Conservation (phyloP, 2,888 invertebrate genomes). For the Tortrix viridana region DNA sequence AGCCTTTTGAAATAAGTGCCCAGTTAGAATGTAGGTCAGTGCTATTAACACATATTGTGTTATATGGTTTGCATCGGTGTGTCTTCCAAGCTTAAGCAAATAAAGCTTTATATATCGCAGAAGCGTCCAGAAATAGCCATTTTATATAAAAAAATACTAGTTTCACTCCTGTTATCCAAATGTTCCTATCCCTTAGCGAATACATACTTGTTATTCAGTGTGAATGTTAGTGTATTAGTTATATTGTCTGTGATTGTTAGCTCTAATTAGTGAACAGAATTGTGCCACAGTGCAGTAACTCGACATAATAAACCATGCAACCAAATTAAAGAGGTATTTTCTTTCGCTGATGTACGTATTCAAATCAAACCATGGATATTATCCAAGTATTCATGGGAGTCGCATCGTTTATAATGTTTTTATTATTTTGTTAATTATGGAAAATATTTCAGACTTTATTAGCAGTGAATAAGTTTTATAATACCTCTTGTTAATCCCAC, state of each 20-base stretch:
- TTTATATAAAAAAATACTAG: no score
- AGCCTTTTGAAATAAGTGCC: slow-evolving; percentile 3
- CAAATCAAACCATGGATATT: neutral
- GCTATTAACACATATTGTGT: slow-evolving; percentile 1
- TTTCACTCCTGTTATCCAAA: neutral
- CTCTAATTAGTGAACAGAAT: slow-evolving; percentile 7
- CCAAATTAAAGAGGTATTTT: neutral
- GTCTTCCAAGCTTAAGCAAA: slow-evolving; percentile 20
- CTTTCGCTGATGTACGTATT: neutral
- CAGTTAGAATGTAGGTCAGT: slow-evolving; percentile 6
- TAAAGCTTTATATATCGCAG: slow-evolving; percentile 13
- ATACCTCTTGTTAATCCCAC: slow-evolving; percentile 19
- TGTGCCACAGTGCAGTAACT: slow-evolving; percentile 12
- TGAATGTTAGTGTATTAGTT: slow-evolving; percentile 21
- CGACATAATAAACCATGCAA: slow-evolving; percentile 28
- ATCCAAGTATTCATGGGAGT: neutral
- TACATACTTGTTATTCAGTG: slow-evolving; percentile 17
- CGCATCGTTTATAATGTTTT: slow-evolving; percentile 22
- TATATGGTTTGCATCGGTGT: neutral
- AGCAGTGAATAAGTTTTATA: slow-evolving; percentile 5
- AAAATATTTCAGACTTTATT: neutral
- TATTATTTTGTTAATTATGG: neutral
- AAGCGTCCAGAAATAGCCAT: slow-evolving; percentile 21
- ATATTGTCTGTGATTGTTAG: slow-evolving; percentile 16
- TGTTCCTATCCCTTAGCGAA: neutral